Base-by-base conservation (phyloP, 2,797 vertebrate species). In the Argya squamiceps region DNA sequence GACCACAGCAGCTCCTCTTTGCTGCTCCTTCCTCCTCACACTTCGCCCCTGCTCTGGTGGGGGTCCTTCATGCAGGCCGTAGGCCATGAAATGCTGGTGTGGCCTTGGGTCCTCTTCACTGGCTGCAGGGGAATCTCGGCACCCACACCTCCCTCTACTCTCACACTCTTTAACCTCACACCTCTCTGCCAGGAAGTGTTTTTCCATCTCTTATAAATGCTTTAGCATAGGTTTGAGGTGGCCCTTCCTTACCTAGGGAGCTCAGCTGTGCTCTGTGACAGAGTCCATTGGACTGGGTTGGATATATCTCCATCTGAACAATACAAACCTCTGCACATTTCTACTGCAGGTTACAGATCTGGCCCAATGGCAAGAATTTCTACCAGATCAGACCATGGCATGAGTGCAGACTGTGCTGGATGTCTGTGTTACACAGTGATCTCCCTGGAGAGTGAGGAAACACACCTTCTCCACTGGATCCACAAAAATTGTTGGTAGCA, bases 211-310 rank as follows among this genome's bases (percentile, higher is more conserved):
- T 50, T 59, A 11, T 4, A 12, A 15, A 21, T 2, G 6, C 12
- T 29, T 78, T n/a, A 17, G 18, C 14, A 12, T 4, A 27, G 18
- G 41, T 3, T 22, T 63, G 41, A 49, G 24, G 22, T 12, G 24
- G 6, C 24, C 41, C 41, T 30, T 11, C 27, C 10, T 39, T 34
- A n/a, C 4, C 6, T 1, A 2, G 56, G 29, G n/a, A 47, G 15
- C 37, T 78, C 34, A 79, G 19, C 20, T 58, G 10, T 30, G 23
- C 32, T 4, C 15, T n/a, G 15, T 0, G 1, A 24, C 39, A 30
- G 12, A 21, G n/a, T 30, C 30, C 5, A 0, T 17, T 32, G 41
- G 9, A 70, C 8, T 0, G 0, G 9, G 8, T 19, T 62, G 34
- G 24, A 4, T 65, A 56, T 36, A 41, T 34, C 5, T 6, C 46